Percentiles rank a stretch among this genome's conserved stretches.
These are phyloP conservation scores for Gobio occitaniae DNA, from an alignment of 2,797 vertebrate genomes.

Conservation along the genomic window DNA sequence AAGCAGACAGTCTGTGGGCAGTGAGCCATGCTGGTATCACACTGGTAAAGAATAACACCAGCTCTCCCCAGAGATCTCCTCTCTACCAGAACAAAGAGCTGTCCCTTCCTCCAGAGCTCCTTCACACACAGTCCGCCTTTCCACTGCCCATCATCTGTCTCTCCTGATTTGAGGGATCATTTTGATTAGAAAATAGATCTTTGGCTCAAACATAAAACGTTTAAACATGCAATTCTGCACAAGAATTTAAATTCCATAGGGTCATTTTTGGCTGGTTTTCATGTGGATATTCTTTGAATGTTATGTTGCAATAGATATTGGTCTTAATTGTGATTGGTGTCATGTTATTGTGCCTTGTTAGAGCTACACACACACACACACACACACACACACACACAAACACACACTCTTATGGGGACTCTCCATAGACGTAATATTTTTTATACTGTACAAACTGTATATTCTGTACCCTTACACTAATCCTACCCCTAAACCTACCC, in stretches of 20 bases:
- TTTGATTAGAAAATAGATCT: constrained; percentile 2
- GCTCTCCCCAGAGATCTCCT: constrained; percentile 40
- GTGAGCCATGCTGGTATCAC: constrained; percentile 45
- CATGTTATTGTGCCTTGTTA: constrained; percentile 70
- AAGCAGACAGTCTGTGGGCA: constrained; percentile 59
- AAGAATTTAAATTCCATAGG: background rate
- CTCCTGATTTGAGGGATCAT: background rate
- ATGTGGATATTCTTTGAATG: background rate
- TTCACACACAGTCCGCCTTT: constrained; percentile 1
- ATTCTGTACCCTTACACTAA: too few species aligned
- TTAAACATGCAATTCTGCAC: background rate
- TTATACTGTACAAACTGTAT: background rate
- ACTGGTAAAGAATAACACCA: constrained; percentile 41
- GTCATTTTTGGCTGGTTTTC: background rate
- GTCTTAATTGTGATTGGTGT: constrained; percentile 62
- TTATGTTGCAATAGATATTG: constrained; percentile 51
- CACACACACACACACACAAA: too few species aligned
- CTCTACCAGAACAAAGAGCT: constrained; percentile 49
- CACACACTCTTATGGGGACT: too few species aligned
- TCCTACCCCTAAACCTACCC: too few species aligned
- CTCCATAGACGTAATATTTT: too few species aligned
- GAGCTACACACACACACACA: constrained; percentile 43
- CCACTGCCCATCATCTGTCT: constrained; percentile 10
- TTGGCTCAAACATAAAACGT: background rate
- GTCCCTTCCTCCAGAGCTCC: constrained; percentile 40